A percentile compares a stretch with the other conserved stretches of the same genome.
phyloP scores from a whole-genome alignment of 2,113 vertebrate genomes.

The Ictalurus furcatus region DNA sequence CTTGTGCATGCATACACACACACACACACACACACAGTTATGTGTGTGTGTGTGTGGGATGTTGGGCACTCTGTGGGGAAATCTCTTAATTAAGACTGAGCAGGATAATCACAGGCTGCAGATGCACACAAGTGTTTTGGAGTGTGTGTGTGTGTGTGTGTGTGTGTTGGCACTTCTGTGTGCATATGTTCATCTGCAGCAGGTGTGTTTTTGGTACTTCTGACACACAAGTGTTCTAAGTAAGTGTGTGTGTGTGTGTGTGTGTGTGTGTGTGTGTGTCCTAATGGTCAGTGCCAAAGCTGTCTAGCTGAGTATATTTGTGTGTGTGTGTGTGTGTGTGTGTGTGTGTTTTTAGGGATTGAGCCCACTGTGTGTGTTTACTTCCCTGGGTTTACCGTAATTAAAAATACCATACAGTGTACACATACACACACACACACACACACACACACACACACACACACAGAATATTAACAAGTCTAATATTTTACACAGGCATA shows the following conservation, averaged over 20 bases:
- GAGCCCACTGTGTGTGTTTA: neutral
- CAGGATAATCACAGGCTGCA: constrained; percentile 46
- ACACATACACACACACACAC: neutral
- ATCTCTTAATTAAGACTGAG: constrained; percentile 45
- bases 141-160: constrained; percentile 21
- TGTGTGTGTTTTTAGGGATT: neutral
- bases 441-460: neutral
- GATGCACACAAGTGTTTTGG: constrained; percentile 23
- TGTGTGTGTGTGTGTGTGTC: constrained; percentile 2
- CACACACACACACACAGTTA: neutral
- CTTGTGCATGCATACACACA: no score
- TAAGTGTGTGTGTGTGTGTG: constrained; percentile 10
- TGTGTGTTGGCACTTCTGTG: constrained; percentile 12
- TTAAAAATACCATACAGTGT: neutral
- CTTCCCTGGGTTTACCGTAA: neutral
- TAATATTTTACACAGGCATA: neutral
- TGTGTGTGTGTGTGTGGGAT: neutral
- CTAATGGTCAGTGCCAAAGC: neutral
- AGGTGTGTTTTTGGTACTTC: constrained; percentile 2
- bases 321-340: neutral
- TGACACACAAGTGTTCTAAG: neutral
- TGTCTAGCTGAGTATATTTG: neutral
- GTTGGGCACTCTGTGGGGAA: constrained; percentile 22
- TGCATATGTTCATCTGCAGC: neutral
- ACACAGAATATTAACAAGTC: neutral